Evolutionary conservation across 2,113 vertebrate species (phyloP).

Genomic region (Dissostichus mawsoni): DNA sequence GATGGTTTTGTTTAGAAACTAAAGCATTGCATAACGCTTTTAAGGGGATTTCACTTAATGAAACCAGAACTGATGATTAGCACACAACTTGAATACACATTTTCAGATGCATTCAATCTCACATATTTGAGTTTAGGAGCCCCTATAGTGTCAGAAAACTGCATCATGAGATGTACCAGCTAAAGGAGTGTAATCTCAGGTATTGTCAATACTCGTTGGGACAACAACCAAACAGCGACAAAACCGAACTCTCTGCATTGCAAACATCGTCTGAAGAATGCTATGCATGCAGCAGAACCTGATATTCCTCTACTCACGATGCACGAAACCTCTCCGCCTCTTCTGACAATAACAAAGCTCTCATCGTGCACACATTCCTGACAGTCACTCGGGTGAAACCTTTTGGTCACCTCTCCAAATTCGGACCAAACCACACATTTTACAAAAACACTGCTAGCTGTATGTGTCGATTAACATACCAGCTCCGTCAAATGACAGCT

Average conservation of each 20-base stretch:
- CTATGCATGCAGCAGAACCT: slow-evolving; percentile 74
- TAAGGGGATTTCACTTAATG: neutral
- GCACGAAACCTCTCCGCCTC: slow-evolving; percentile 45
- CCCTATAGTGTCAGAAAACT: neutral
- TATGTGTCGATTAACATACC: neutral
- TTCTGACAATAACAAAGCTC: slow-evolving; percentile 22
- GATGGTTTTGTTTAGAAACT: neutral
- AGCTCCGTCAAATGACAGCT: slow-evolving; percentile 57
- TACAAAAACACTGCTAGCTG: neutral
- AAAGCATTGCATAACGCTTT: neutral
- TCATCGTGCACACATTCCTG: slow-evolving; percentile 17
- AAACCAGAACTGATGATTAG: neutral
- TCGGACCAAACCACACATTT: neutral
- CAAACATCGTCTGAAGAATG: slow-evolving; percentile 62
- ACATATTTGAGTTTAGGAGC: neutral
- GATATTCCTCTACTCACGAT: slow-evolving; percentile 47
- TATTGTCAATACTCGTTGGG: neutral
- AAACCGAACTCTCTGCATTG: slow-evolving; percentile 58
- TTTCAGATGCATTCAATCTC: neutral
- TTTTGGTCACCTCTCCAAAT: too few species aligned
- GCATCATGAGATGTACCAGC: neutral
- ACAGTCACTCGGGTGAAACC: neutral
- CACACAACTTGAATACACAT: neutral
- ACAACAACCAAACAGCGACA: neutral
- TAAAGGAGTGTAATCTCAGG: neutral